Percentiles rank a stretch among this genome's conserved stretches.
Conservation (phyloP, 2,888 invertebrate species). For the Lasioglossum villosulum region DNA sequence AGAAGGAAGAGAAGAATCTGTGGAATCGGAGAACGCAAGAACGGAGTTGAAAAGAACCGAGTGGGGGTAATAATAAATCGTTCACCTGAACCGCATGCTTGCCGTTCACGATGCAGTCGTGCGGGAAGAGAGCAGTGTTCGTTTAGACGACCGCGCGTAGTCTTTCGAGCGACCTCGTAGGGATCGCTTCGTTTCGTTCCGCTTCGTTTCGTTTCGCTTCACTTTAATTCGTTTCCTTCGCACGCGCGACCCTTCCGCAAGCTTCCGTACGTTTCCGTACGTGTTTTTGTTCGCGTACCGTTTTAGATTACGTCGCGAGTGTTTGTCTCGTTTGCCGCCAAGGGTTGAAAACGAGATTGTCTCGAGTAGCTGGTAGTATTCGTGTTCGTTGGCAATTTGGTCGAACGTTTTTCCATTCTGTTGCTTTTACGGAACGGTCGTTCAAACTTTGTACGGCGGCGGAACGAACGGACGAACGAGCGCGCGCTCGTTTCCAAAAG, state of each 20-base stretch:
- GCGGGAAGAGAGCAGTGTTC: constrained; percentile 61
- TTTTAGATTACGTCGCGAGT: not conserved
- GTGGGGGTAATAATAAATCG: constrained; percentile 82
- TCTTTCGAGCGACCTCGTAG: constrained; percentile 79
- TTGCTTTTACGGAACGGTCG: not conserved
- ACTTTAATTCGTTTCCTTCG: not conserved
- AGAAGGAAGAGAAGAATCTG: constrained; percentile 41
- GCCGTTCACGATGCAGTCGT: constrained; percentile 57
- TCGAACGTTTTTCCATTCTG: not conserved
- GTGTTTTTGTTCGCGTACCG: not conserved
- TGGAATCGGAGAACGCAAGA: constrained; percentile 27
- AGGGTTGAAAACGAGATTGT: not conserved
- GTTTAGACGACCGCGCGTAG: constrained; percentile 67
- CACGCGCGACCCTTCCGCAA: not conserved
- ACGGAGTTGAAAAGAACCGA: constrained; percentile 46
- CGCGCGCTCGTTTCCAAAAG: not conserved
- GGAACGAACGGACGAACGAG: not conserved
- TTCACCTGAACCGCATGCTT: constrained; percentile 79
- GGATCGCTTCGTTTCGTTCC: constrained; percentile 67
- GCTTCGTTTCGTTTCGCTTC: constrained; percentile 23
- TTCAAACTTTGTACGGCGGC: not conserved
- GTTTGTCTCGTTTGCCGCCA: not conserved
- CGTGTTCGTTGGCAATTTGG: not conserved
- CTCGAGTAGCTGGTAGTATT: not conserved
- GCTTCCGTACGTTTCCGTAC: not conserved